phyloP scores from a whole-genome alignment of 2,113 vertebrate genomes.

The Brevimyrus niger region DNA sequence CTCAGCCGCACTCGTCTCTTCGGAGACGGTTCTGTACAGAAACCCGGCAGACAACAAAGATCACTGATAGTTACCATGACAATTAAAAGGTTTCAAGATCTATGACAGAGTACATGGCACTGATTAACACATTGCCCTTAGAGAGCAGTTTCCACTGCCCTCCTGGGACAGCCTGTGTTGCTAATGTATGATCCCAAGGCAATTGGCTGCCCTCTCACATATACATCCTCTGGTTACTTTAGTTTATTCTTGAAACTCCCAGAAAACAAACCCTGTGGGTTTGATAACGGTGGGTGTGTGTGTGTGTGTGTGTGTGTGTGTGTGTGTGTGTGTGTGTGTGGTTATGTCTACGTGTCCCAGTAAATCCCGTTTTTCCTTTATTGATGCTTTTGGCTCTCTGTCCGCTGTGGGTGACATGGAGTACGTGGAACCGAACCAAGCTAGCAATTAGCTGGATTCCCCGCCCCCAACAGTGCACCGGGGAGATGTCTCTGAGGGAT shows the following conservation, averaged over 20 bases:
- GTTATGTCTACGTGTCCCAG: background rate
- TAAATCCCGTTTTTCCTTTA: conserved; percentile 32
- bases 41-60: background rate
- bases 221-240: background rate
- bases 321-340: background rate
- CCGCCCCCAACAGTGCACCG: background rate
- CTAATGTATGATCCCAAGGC: background rate
- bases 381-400: conserved; percentile 35
- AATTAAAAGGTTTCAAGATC: background rate
- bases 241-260: background rate
- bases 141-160: background rate
- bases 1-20: background rate
- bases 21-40: background rate
- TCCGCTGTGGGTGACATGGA: conserved; percentile 35
- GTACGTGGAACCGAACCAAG: conserved; percentile 45
- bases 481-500: conserved; percentile 31
- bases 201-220: background rate
- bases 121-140: background rate
- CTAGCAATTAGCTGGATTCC: conserved; percentile 39
- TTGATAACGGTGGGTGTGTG: background rate
- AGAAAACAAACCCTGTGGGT: background rate
- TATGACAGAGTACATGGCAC: background rate
- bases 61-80: background rate
- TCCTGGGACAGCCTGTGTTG: background rate
- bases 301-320: background rate